A percentile compares a stretch with the other conserved stretches of the same genome.
Conservation (phyloP, 92 coral and sea anemone genomes). For the Zoanthus sociatus region DNA sequence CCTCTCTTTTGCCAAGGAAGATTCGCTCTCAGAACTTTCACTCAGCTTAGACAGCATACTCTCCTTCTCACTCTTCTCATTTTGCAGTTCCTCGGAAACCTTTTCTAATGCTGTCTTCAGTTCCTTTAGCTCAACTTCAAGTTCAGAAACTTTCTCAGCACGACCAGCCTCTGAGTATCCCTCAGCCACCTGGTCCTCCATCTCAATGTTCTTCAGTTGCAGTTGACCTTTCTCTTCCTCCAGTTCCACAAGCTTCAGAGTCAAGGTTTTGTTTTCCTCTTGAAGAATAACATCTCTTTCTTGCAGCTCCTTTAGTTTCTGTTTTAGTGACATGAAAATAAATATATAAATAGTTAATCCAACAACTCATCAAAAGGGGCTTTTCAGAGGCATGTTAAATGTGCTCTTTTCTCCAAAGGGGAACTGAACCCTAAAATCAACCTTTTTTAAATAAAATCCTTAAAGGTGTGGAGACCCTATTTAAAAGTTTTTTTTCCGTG, state of each 20-base stretch:
- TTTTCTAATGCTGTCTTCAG: conserved; percentile 9
- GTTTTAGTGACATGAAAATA: conserved; percentile 6
- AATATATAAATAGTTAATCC: too few relatives aligned
- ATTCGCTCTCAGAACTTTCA: conserved; percentile 46
- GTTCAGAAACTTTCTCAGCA: conserved; percentile 34
- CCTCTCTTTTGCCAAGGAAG: conserved; percentile 51
- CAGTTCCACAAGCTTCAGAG: conserved; percentile 66
- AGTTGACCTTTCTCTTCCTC: conserved; percentile 77
- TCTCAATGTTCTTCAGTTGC: conserved; percentile 63
- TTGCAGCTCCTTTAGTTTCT: conserved; percentile 53
- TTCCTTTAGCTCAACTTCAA: conserved; percentile 19
- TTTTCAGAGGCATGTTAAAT: too few relatives aligned
- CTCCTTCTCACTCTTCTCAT: conserved; percentile 36
- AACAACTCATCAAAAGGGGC: too few relatives aligned
- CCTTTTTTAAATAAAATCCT: too few relatives aligned
- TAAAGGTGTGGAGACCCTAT: too few relatives aligned
- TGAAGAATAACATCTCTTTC: conserved; percentile 69
- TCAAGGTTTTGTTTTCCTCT: conserved; percentile 69
- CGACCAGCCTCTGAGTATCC: conserved; percentile 48
- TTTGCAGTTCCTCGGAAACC: conserved; percentile 21
- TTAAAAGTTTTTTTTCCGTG: too few relatives aligned
- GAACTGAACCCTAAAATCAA: too few relatives aligned
- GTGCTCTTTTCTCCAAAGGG: too few relatives aligned
- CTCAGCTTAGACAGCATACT: conserved; percentile 28
- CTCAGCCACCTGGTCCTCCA: conserved; percentile 62